Base-by-base conservation (phyloP, 2,888 invertebrate genomes). In the Eilema sororculum region DNA sequence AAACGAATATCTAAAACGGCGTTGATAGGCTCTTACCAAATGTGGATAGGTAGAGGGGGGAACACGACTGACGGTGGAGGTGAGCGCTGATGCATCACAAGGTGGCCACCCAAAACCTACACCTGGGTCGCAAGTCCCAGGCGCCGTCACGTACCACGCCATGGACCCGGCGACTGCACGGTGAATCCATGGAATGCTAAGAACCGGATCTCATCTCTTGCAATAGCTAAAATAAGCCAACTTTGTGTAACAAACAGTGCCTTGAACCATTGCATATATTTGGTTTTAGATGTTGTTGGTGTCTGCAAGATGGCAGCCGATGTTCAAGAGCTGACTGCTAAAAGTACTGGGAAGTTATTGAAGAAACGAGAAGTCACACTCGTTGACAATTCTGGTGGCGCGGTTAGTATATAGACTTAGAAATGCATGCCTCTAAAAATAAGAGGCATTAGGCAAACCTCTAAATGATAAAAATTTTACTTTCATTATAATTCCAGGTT, bases 321-420 rank as follows among this genome's bases (percentile, higher is more conserved):
- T 71, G 72, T 98, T 0, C 96, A 96, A 82, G 96, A 96, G 3
- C 95, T 99, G 28, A 96, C 96, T 3, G 97, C 98, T 0, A 97
- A 96, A 81, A 96, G 96, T 67, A 97, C 98, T 0, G 97, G 98
- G 70, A 97, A 97, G 84, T 98, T 99, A 88, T 94, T 99, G 67
- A 97, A 97, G 82, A 99, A 99, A 88, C 96, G 99, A 69, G 99
- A 99, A 78, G 84, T 99, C 6, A 96, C 96, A 4, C 89, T 99
- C 6, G 97, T 99, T 0, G 99, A 99, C 91, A 96, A 97, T 74
- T 97, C 98, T 22, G 97, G 97, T 69, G 96, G 97, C 57, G 97
- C 97, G 73, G 94, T 94, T 62, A 85, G 92, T 90, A 75, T 99
- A 22, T 59, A 37, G 3, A 41, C 12, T 12, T 37, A 37, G 3